Percentiles rank a stretch among this genome's conserved stretches.
Evolutionary conservation across 2,113 vertebrate genomes (phyloP).

Genomic region (Stegostoma tigrinum): DNA sequence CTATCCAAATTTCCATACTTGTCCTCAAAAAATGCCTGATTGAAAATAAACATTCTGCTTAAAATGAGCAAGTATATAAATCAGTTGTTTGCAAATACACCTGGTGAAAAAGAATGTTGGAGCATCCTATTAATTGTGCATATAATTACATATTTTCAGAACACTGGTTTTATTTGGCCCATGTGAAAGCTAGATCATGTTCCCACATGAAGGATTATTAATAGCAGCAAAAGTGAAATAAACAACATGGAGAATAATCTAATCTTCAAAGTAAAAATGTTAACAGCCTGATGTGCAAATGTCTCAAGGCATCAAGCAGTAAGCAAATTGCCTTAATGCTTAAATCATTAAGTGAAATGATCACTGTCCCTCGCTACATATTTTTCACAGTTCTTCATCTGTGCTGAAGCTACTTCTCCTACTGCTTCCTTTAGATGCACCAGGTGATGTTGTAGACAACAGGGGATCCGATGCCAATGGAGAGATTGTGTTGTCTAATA

Average conservation of each 20-base stretch:
- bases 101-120: not conserved
- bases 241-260: not conserved
- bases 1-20: no score
- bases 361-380: not conserved
- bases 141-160: not conserved
- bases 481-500: slow-evolving; percentile 76
- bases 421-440: slow-evolving; percentile 83
- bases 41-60: not conserved
- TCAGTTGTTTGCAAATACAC: not conserved
- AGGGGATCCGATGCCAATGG: slow-evolving; percentile 82
- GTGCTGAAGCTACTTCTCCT: slow-evolving; percentile 88
- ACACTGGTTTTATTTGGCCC: not conserved
- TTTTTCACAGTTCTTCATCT: slow-evolving; percentile 69
- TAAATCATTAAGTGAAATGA: slow-evolving; percentile 17
- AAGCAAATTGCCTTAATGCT: not conserved
- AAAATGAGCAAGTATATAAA: not conserved
- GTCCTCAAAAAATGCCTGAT: not conserved
- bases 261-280: not conserved
- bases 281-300: not conserved
- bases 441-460: slow-evolving; percentile 77
- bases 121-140: not conserved
- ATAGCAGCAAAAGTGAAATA: slow-evolving; percentile 3
- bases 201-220: not conserved
- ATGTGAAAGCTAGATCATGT: not conserved
- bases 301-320: not conserved